A percentile compares a stretch with the other conserved stretches of the same genome.
Conservation (phyloP, 92 coral and sea anemone species). For the Umimayanthus kanabou region DNA sequence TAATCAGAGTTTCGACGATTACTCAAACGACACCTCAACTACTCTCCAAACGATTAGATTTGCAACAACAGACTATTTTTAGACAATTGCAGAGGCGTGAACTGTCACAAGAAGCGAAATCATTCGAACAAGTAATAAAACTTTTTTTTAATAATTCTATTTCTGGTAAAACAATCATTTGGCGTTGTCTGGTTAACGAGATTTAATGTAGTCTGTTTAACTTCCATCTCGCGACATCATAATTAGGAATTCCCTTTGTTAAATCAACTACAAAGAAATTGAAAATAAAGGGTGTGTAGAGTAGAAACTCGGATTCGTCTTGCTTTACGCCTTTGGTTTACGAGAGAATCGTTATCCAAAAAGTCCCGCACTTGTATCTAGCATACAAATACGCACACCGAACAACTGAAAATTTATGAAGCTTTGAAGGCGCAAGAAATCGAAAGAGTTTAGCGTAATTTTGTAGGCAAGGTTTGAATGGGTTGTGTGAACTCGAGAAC, state of each 20-base stretch:
- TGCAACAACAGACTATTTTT: constrained; percentile 16
- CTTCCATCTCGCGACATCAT: background rate
- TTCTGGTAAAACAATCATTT: background rate
- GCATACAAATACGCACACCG: background rate
- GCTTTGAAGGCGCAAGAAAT: background rate
- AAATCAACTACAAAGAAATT: background rate
- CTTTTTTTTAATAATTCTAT: background rate
- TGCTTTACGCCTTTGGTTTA: background rate
- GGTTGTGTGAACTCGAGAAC: constrained; percentile 1
- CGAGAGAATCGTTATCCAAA: background rate
- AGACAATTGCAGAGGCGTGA: constrained; percentile 12
- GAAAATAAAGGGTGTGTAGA: background rate
- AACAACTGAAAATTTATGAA: background rate
- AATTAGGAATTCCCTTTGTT: constrained; percentile 14
- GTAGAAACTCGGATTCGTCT: background rate
- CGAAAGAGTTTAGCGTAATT: background rate
- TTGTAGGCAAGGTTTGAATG: background rate
- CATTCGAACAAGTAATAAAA: too few species aligned
- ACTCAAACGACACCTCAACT: constrained; percentile 27
- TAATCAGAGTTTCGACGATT: constrained; percentile 3
- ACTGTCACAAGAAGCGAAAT: background rate
- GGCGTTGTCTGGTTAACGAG: background rate
- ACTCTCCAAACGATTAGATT: background rate
- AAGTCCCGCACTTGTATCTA: background rate
- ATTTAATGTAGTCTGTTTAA: background rate